phyloP scores from a whole-genome alignment of 1,140 invertebrate species.

The Oreohelix idahoensis region DNA sequence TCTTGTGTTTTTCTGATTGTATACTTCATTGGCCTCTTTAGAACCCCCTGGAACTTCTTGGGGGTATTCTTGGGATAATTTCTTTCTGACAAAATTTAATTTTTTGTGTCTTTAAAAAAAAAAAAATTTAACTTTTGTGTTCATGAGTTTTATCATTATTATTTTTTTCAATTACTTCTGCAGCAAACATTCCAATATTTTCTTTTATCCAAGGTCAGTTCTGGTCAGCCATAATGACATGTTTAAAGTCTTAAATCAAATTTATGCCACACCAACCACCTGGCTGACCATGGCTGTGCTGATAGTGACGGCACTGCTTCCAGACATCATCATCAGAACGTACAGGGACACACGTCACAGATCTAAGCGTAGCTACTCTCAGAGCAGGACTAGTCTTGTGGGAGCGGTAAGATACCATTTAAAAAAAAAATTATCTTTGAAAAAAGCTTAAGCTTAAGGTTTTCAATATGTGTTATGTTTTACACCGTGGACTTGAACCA shows the following conservation, averaged over 20 bases:
- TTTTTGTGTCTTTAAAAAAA: not conserved
- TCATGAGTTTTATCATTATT: not conserved
- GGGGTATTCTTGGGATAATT: not conserved
- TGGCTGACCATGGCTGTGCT: conserved; percentile 78
- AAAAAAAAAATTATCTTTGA: too few species aligned
- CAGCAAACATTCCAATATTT: not conserved
- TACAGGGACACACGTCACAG: conserved; percentile 48
- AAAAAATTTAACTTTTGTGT: not conserved
- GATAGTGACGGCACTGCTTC: conserved; percentile 76
- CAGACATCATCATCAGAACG: conserved; percentile 74
- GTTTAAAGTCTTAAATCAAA: conserved; percentile 77
- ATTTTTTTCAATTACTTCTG: not conserved
- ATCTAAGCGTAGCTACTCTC: not conserved
- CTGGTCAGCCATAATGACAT: conserved; percentile 72
- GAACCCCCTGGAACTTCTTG: too few species aligned
- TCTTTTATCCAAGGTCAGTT: conserved; percentile 42
- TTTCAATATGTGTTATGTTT: too few species aligned
- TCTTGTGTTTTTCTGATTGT: too few species aligned
- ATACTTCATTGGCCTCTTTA: too few species aligned
- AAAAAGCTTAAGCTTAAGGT: too few species aligned
- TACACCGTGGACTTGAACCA: too few species aligned
- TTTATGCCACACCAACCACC: conserved; percentile 77
- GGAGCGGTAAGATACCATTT: too few species aligned
- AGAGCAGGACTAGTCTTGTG: not conserved
- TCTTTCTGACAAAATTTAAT: not conserved